These are phyloP conservation scores for Cheirogaleus major DNA, from an alignment of 2,797 vertebrate genomes.

Conservation along the genomic window DNA sequence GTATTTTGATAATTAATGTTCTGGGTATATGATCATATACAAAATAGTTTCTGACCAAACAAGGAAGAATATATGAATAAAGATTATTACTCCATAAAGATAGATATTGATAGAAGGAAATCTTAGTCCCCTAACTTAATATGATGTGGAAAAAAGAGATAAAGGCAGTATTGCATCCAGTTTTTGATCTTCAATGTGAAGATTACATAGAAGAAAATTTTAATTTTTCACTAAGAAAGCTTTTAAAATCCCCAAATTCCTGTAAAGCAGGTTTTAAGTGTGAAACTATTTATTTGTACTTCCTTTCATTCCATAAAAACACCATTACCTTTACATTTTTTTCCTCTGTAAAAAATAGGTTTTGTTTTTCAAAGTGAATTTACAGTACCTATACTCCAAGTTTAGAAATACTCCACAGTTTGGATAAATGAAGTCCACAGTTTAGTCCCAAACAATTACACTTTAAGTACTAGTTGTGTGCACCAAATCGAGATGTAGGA, in stretches of 20 bases:
- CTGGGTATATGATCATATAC: background rate
- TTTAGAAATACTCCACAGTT: background rate
- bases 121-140: background rate
- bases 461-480: background rate
- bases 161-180: background rate
- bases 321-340: background rate
- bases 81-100: background rate
- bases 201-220: background rate
- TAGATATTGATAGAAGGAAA: background rate
- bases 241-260: background rate
- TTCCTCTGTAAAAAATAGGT: conserved; percentile 11
- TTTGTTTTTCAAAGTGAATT: conserved; percentile 4
- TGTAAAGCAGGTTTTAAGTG: background rate
- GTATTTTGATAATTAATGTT: background rate
- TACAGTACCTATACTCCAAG: background rate
- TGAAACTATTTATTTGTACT: background rate
- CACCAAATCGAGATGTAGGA: background rate
- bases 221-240: background rate
- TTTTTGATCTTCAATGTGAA: background rate
- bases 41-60: background rate
- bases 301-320: background rate
- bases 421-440: background rate
- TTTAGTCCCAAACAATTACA: background rate
- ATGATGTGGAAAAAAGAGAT: background rate
- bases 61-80: background rate